Evolutionary conservation across 2,888 invertebrate genomes (phyloP).

Genomic region (Phrixothrix hirtus): DNA sequence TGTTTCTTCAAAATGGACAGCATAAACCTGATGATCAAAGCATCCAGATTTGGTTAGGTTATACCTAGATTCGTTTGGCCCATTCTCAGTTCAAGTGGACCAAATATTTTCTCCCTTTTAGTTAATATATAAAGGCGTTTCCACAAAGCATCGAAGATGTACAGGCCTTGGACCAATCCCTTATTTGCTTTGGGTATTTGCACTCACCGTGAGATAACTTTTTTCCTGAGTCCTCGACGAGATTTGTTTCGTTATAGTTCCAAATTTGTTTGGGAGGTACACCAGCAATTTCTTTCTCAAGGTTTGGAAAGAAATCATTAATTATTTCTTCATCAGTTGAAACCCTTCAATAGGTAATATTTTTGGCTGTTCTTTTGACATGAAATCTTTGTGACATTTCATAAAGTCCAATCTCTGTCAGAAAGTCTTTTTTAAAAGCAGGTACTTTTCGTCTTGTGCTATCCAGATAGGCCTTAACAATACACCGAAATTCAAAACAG

Average conservation of each 20-base stretch:
- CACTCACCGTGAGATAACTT: neutral
- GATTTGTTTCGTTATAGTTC: neutral
- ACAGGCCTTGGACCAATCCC: neutral
- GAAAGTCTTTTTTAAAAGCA: no score
- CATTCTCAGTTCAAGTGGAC: no score
- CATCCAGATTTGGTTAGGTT: no score
- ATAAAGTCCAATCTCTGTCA: no score
- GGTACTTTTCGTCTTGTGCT: no score
- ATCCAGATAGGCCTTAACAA: neutral
- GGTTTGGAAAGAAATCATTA: neutral
- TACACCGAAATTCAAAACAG: neutral
- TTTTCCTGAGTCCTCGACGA: neutral
- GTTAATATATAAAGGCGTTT: no score
- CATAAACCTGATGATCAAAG: no score
- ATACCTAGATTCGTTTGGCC: no score
- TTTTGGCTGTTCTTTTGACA: neutral
- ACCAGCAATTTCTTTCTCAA: neutral
- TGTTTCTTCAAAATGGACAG: no score
- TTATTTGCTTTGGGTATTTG: neutral
- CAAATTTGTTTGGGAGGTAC: neutral
- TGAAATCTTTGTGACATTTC: neutral
- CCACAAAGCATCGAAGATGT: neutral
- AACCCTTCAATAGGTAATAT: neutral
- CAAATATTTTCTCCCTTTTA: neutral
- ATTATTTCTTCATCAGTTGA: neutral